Evolutionary conservation across 2,113 vertebrate species (phyloP).

Genomic region (Crotalus helleri): DNA sequence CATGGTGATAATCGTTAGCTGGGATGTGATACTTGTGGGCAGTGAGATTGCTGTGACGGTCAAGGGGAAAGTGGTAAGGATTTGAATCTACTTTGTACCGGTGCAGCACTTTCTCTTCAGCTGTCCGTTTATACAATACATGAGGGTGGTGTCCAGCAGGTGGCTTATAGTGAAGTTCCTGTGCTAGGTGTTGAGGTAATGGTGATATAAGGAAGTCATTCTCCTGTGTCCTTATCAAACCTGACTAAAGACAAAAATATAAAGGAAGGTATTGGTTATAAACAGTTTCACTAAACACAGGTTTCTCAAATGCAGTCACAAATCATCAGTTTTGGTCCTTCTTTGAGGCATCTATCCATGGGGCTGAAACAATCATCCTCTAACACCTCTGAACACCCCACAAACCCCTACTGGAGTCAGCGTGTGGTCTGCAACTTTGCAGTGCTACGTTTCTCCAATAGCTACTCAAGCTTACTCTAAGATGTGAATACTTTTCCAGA

Average conservation of each 20-base stretch:
- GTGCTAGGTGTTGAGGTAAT: constrained; percentile 84
- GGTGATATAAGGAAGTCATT: constrained; percentile 92
- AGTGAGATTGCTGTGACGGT: constrained; percentile 41
- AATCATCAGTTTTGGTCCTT: neutral
- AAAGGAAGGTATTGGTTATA: constrained; percentile 12
- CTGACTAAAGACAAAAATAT: constrained; percentile 79
- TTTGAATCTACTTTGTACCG: constrained; percentile 40
- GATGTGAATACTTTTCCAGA: neutral
- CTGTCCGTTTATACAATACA: constrained; percentile 88
- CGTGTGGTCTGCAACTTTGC: neutral
- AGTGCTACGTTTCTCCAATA: no score
- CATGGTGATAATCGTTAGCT: constrained; percentile 62
- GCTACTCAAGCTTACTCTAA: neutral
- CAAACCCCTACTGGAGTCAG: no score
- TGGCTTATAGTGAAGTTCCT: constrained; percentile 82
- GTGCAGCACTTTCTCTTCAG: constrained; percentile 79
- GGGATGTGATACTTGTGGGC: constrained; percentile 52
- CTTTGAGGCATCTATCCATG: neutral
- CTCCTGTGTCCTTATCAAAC: constrained; percentile 83
- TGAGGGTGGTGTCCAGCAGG: constrained; percentile 87
- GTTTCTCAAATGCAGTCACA: neutral
- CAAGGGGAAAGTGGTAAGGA: constrained; percentile 33
- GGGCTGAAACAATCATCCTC: neutral
- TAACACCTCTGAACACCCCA: neutral
- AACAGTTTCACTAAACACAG: neutral